Evolutionary conservation across 2,797 vertebrate genomes (phyloP), one percentile per base, ranked within the genome.

Genomic region (Etheostoma nigrum): DNA sequence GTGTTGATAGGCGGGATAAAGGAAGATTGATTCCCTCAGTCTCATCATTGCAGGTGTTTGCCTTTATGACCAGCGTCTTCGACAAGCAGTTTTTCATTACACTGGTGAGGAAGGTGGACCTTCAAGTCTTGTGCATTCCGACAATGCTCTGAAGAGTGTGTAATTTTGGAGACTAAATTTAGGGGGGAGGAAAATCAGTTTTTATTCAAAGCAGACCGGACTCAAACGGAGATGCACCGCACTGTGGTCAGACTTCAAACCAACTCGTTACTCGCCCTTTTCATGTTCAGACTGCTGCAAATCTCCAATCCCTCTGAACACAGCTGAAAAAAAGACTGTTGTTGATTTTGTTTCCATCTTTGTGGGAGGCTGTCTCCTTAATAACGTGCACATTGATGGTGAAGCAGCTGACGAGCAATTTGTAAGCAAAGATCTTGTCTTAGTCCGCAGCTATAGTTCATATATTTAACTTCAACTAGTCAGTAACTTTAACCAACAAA

Each of bases 161-260:
- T 94, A 94, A 95, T 95, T 96, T 94, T 89, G 89, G 91, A 93
- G 92, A 85, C 93, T 93, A 92, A 92, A 93, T 94, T 94, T 91
- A 86, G 79, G 48, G 81, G 79, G 89, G 67, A 81, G 91, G 89
- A 79, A 91, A 94, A 95, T 95, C 92, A 92, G 92, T 89, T 94
- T 95, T 96, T 95, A 96, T 96, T 95, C 84, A 80, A 95, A 95
- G 94, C 95, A 96, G 95, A 94, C 94, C 91, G 89, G 90, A 91
- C 90, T 94, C 89, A 91, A 94, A 94, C 84, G 47, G 90, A 92
- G 94, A 96, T 95, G 93, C 94, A 95, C 95, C 95, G 53, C 94
- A 94, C 81, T 95, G 95, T 90, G 95, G 95, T 95, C 87, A 84
- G 91, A 93, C 93, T 94, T 94, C 92, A 94, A 91, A 94, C 93